A percentile compares a stretch with the other conserved stretches of the same genome.
phyloP scores from a whole-genome alignment of 2,113 vertebrate genomes.

The Sebastes fasciatus region DNA sequence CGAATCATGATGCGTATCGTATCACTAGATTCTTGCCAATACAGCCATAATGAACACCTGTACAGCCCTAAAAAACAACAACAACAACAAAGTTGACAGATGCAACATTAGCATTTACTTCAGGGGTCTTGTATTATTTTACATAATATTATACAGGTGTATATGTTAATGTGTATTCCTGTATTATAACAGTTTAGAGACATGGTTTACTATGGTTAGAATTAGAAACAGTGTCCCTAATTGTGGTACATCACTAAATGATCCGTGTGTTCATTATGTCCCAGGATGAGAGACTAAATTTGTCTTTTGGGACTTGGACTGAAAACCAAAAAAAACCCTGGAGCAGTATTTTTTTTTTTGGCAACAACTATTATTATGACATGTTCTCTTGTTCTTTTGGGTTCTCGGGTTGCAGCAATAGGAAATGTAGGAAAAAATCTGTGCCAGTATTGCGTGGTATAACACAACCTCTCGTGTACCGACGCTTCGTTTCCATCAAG shows the following conservation, averaged over 20 bases:
- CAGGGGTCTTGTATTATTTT: background rate
- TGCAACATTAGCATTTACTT: background rate
- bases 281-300: slow-evolving; percentile 14
- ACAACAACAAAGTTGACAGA: background rate
- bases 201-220: background rate
- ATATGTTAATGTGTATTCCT: background rate
- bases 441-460: background rate
- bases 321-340: slow-evolving; percentile 3
- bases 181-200: background rate
- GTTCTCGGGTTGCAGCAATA: background rate
- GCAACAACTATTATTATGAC: background rate
- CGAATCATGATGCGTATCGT: too few species aligned
- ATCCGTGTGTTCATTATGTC: slow-evolving; percentile 7
- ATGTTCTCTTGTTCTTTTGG: background rate
- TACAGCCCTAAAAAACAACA: background rate
- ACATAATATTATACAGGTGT: background rate
- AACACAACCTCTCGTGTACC: background rate
- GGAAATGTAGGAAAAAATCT: background rate
- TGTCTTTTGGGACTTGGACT: slow-evolving; percentile 32
- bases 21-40: too few species aligned
- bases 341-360: slow-evolving; percentile 5
- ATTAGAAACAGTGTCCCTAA: background rate
- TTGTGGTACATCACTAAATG: background rate
- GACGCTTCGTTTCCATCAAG: background rate
- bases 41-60: background rate